Conservation (phyloP, 2,888 invertebrate genomes). For the Nasonia oneida region DNA sequence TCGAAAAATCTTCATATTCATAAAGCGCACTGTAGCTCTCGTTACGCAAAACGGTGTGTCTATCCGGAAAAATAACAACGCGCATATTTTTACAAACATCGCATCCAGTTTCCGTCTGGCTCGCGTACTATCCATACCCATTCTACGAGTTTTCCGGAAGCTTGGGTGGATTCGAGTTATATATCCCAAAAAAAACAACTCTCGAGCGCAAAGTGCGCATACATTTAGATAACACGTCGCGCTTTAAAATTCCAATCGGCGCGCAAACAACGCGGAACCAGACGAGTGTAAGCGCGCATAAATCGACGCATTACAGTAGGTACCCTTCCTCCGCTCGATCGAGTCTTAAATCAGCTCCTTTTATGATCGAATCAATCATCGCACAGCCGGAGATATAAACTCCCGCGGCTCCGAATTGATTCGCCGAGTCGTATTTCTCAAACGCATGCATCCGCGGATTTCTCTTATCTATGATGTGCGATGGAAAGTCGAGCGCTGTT, state of each 20-base stretch:
- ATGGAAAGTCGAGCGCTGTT: slow-evolving; percentile 17
- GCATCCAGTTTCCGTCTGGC: background rate
- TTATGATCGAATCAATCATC: slow-evolving; percentile 32
- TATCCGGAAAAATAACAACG: background rate
- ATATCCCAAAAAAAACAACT: background rate
- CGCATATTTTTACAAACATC: background rate
- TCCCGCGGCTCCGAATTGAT: slow-evolving; percentile 24
- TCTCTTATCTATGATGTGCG: slow-evolving; percentile 13
- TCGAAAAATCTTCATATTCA: background rate
- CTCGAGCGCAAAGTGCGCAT: background rate
- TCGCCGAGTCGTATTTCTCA: background rate
- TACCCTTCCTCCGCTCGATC: background rate
- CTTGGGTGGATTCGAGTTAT: background rate
- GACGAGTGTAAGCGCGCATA: background rate
- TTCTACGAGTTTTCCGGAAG: slow-evolving; percentile 1
- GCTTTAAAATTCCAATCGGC: slow-evolving; percentile 39
- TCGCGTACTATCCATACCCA: background rate
- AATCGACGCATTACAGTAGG: background rate
- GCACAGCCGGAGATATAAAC: background rate
- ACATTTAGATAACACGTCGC: background rate
- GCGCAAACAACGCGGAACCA: slow-evolving; percentile 9
- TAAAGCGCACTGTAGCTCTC: background rate
- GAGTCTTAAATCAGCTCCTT: slow-evolving; percentile 13
- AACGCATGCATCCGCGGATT: background rate
- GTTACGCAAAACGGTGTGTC: background rate